These are phyloP conservation scores for Drosophila guanche DNA, from an alignment of 1,140 invertebrate genomes.

Conservation along the genomic window DNA sequence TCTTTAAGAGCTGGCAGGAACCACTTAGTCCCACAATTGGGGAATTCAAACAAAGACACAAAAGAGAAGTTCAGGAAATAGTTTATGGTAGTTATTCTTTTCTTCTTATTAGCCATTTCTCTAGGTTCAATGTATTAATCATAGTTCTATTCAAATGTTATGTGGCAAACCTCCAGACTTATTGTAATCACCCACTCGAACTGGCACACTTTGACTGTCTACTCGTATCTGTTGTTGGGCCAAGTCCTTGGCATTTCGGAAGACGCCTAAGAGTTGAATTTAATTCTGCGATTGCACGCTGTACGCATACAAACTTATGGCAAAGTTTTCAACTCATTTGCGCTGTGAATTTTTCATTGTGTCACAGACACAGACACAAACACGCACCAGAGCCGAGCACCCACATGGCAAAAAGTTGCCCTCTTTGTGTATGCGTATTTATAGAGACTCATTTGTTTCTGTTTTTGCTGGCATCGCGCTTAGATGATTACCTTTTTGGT, in stretches of 20 bases:
- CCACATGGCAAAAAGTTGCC: conserved; percentile 38
- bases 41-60: too few species aligned
- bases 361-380: conserved; percentile 51
- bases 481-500: conserved; percentile 72
- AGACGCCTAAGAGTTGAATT: conserved; percentile 62
- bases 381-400: conserved; percentile 7
- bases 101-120: too few species aligned
- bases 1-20: conserved; percentile 14
- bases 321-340: conserved; percentile 81
- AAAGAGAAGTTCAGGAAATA: too few species aligned
- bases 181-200: conserved; percentile 25
- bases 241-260: conserved; percentile 55
- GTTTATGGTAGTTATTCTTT: too few species aligned
- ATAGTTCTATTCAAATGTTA: not conserved
- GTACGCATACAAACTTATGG: conserved; percentile 67
- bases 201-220: not conserved
- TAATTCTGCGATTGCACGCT: conserved; percentile 54
- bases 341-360: conserved; percentile 78
- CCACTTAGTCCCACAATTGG: too few species aligned
- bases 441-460: conserved; percentile 77
- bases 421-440: conserved; percentile 54
- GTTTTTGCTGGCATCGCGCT: conserved; percentile 53
- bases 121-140: too few species aligned
- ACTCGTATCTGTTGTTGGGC: conserved; percentile 42
- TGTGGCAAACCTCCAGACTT: not conserved